Evolutionary conservation across 2,888 invertebrate species (phyloP), one percentile per base, ranked within the genome.

Genomic region (Hirtodrosophila trivittata): DNA sequence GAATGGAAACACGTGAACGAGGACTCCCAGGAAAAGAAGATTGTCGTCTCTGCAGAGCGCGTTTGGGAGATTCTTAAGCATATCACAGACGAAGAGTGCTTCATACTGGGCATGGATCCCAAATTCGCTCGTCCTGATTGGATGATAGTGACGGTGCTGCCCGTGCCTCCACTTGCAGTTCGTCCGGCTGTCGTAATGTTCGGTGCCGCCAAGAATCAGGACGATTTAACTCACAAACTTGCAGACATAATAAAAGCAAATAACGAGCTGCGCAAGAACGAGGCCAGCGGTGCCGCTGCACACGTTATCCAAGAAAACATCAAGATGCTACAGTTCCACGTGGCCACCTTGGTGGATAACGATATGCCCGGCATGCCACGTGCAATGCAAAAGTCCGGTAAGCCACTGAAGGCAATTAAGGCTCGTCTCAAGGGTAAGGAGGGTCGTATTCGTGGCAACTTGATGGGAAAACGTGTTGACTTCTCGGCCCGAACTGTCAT

Each of bases 381-480:
- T 85, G 99, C 99, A 7, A 97, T 98, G 94, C 99, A 99, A 90
- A 99, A 99, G 91, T 98, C 98, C 0, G 99, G 99, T 2, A 96
- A 99, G 89, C 99, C 99, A 0, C 91, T 99, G 6, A 99, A 99
- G 92, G 98, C 99, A 0, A 93, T 99, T 49, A 99, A 99, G 90
- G 97, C 98, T 2, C 94, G 99, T 41, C 90, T 97, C 45, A 99
- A 99, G 91, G 98, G 99, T 13, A 99, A 99, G 90, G 99, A 99
- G 94, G 99, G 99, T 0, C 93, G 99, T 87, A 99, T 99, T 87
- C 93, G 99, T 91, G 99, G 99, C 84, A 99, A 99, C 91, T 94
- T 99, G 84, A 99, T 99, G 99, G 99, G 99, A 51, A 99, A 99
- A 91, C 97, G 99, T 92, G 99, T 99, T 0, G 99, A 99, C 89